Conservation (phyloP, 1,140 invertebrate species). For the Tetramorium alpestre region DNA sequence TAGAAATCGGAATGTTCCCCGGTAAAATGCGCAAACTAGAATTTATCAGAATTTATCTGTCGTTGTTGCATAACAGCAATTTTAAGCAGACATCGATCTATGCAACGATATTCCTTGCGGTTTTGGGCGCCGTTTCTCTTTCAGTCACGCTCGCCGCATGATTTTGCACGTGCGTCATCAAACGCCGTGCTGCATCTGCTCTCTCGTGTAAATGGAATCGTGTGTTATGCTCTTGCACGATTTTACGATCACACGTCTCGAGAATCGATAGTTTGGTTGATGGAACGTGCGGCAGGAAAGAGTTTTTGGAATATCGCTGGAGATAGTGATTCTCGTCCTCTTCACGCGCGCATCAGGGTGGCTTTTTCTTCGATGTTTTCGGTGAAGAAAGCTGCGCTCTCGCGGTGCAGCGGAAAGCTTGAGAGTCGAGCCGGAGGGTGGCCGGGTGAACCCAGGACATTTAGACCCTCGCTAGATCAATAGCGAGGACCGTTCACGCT, state of each 20-base stretch:
- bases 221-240: not conserved
- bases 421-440: constrained; percentile 55
- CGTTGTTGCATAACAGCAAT: constrained; percentile 25
- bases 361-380: not conserved
- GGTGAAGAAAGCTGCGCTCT: not conserved
- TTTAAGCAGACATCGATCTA: constrained; percentile 38
- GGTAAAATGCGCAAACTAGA: not conserved
- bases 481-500: constrained; percentile 72
- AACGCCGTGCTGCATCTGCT: not conserved
- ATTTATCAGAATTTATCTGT: not conserved
- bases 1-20: not conserved
- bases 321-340: not conserved
- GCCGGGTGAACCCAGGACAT: constrained; percentile 75
- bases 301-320: not conserved
- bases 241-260: constrained; percentile 33
- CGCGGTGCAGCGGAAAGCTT: constrained; percentile 13
- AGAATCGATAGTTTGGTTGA: constrained; percentile 32
- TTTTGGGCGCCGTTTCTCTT: not conserved
- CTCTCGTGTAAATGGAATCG: constrained; percentile 31
- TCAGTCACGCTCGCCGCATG: not conserved
- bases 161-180: constrained; percentile 40
- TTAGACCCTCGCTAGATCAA: constrained; percentile 74
- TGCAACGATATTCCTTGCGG: not conserved
- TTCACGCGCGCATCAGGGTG: not conserved
- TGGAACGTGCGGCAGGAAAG: not conserved